Evolutionary conservation across 2,797 vertebrate species (phyloP).

Genomic region (Pempheris klunzingeri): DNA sequence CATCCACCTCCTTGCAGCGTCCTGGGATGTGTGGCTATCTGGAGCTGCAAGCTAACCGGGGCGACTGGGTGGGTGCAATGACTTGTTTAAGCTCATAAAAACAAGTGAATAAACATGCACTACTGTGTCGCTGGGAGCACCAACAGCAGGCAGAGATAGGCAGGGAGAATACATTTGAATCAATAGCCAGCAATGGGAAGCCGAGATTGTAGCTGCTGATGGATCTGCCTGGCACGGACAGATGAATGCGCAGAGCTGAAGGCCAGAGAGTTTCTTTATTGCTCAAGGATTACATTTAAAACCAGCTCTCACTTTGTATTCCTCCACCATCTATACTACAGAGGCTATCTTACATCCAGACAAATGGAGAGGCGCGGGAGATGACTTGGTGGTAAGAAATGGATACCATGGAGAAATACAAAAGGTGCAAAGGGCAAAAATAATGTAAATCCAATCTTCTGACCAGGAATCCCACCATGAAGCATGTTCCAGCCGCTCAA

Average conservation of each 20-base stretch:
- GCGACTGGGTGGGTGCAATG: constrained; percentile 53
- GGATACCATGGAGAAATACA: constrained; percentile 60
- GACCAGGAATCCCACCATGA: constrained; percentile 75
- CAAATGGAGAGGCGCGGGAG: constrained; percentile 74
- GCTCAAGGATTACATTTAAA: constrained; percentile 85
- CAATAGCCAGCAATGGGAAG: constrained; percentile 69
- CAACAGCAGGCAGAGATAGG: constrained; percentile 52
- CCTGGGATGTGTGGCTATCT: constrained; percentile 45
- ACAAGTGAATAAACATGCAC: constrained; percentile 74
- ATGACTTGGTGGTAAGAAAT: constrained; percentile 77
- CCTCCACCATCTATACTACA: constrained; percentile 78
- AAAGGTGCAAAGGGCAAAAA: constrained; percentile 80
- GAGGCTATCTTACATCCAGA: constrained; percentile 73
- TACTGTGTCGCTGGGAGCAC: constrained; percentile 62
- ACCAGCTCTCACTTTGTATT: constrained; percentile 84
- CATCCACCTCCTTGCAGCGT: constrained; percentile 13
- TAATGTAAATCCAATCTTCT: constrained; percentile 85
- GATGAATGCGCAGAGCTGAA: constrained; percentile 79
- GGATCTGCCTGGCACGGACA: constrained; percentile 75
- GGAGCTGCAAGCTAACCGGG: constrained; percentile 32
- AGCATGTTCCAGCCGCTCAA: constrained; percentile 74
- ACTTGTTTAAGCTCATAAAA: constrained; percentile 78
- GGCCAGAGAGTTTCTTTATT: constrained; percentile 82
- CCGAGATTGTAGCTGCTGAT: constrained; percentile 78
- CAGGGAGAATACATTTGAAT: constrained; percentile 77